phyloP scores from a whole-genome alignment of 2,888 invertebrate genomes.

The Koerneria pararmatus region DNA sequence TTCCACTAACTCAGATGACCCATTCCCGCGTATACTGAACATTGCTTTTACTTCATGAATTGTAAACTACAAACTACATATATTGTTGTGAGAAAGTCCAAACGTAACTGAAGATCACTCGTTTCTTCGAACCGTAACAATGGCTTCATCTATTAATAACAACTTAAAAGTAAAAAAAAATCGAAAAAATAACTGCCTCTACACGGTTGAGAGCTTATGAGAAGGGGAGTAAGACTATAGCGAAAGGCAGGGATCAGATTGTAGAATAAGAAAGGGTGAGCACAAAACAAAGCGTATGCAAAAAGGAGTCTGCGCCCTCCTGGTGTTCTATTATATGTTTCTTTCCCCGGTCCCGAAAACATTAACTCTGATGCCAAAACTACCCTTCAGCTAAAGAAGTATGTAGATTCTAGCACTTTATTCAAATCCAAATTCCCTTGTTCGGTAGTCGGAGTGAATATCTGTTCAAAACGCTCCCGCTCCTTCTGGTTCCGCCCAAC shows the following conservation, averaged over 20 bases:
- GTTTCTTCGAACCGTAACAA: background rate
- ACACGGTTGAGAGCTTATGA: too few relatives aligned
- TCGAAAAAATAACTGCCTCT: too few relatives aligned
- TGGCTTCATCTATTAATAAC: slow-evolving; percentile 3
- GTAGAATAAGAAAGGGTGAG: too few relatives aligned
- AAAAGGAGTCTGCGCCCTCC: too few relatives aligned
- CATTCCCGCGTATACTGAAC: background rate
- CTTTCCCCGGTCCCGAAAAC: too few relatives aligned
- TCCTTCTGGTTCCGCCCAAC: slow-evolving; percentile 8
- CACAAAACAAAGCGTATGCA: too few relatives aligned
- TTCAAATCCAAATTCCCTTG: slow-evolving; percentile 62
- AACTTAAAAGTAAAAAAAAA: slow-evolving; percentile 1
- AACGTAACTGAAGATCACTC: background rate
- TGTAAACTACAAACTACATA: background rate
- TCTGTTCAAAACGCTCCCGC: slow-evolving; percentile 19
- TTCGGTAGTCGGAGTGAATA: slow-evolving; percentile 31
- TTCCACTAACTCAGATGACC: background rate
- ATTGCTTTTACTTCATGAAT: background rate
- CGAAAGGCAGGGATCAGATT: too few relatives aligned
- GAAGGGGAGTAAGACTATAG: too few relatives aligned
- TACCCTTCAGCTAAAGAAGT: slow-evolving; percentile 63
- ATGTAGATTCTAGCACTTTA: slow-evolving; percentile 61
- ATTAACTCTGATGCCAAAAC: too few relatives aligned
- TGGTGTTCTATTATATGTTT: too few relatives aligned
- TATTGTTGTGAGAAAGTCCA: slow-evolving; percentile 1